A percentile compares a stretch with the other conserved stretches of the same genome.
These are phyloP conservation scores for Nasonia vitripennis DNA, from an alignment of 1,140 invertebrate genomes.

Conservation along the genomic window DNA sequence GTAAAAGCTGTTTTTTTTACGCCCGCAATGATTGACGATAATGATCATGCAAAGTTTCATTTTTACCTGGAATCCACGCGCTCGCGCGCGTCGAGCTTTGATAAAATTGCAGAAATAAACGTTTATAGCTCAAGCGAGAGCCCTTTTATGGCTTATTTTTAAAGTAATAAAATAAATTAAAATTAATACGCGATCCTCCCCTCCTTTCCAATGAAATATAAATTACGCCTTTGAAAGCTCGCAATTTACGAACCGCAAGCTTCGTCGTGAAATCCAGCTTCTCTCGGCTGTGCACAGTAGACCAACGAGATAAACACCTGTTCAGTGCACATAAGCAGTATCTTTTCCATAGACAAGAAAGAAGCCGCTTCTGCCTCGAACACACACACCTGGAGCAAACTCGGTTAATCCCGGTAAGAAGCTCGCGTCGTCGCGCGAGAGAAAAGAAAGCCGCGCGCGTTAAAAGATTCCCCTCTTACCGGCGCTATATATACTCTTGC, in stretches of 20 bases:
- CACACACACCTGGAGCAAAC: background rate
- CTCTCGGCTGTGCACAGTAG: too few species aligned
- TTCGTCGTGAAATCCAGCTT: too few species aligned
- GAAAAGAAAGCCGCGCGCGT: background rate
- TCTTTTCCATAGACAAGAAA: too few species aligned
- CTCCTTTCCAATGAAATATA: background rate
- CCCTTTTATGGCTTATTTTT: background rate
- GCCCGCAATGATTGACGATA: constrained; percentile 43
- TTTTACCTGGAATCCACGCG: background rate
- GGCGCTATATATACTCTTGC: background rate
- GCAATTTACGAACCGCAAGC: background rate
- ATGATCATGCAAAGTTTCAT: constrained; percentile 28
- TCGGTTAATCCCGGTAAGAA: background rate
- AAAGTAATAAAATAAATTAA: background rate
- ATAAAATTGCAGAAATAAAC: background rate
- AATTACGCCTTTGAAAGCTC: background rate
- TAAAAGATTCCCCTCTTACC: background rate
- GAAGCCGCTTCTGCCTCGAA: too few species aligned
- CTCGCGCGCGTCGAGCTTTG: background rate
- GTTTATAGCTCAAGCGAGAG: background rate
- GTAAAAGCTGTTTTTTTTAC: constrained; percentile 25
- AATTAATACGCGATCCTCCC: background rate
- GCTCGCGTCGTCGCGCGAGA: background rate
- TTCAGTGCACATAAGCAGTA: too few species aligned
- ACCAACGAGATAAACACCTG: too few species aligned